Evolutionary conservation across 2,888 invertebrate genomes (phyloP).

Genomic region (Euplexia lucipara): DNA sequence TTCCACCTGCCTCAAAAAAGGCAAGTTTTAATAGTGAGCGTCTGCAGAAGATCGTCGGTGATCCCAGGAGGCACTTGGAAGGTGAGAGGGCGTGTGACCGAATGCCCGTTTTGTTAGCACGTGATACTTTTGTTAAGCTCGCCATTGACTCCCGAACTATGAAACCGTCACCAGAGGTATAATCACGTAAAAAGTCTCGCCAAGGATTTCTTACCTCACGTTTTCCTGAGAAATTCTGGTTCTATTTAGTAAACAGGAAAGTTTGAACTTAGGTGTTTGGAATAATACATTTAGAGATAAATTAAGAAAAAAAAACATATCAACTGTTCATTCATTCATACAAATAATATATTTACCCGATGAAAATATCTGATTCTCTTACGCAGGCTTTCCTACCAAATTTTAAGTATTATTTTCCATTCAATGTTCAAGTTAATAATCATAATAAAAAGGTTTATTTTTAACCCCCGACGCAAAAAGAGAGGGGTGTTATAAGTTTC

Average conservation of each 20-base stretch:
- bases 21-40: slow-evolving; percentile 61
- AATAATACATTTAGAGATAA: too few species aligned
- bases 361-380: too few species aligned
- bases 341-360: too few species aligned
- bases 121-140: slow-evolving; percentile 79
- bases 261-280: slow-evolving; percentile 2
- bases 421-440: too few species aligned
- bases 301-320: too few species aligned
- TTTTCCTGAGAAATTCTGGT: slow-evolving; percentile 20
- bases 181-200: slow-evolving; percentile 58
- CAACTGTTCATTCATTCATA: too few species aligned
- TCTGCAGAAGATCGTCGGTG: slow-evolving; percentile 53
- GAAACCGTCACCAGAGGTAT: slow-evolving; percentile 60
- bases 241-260: slow-evolving; percentile 32
- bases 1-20: slow-evolving; percentile 25
- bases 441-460: too few species aligned
- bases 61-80: slow-evolving; percentile 69
- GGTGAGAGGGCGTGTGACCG: slow-evolving; percentile 78
- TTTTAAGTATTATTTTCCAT: too few species aligned
- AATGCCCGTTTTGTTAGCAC: slow-evolving; percentile 77
- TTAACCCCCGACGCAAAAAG: too few species aligned
- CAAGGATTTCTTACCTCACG: slow-evolving; percentile 45
- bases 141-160: slow-evolving; percentile 68
- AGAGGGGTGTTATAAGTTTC: too few species aligned
- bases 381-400: too few species aligned